Evolutionary conservation across 2,797 vertebrate genomes (phyloP), one percentile per base, ranked within the genome.

Genomic region (Tangara arthus): DNA sequence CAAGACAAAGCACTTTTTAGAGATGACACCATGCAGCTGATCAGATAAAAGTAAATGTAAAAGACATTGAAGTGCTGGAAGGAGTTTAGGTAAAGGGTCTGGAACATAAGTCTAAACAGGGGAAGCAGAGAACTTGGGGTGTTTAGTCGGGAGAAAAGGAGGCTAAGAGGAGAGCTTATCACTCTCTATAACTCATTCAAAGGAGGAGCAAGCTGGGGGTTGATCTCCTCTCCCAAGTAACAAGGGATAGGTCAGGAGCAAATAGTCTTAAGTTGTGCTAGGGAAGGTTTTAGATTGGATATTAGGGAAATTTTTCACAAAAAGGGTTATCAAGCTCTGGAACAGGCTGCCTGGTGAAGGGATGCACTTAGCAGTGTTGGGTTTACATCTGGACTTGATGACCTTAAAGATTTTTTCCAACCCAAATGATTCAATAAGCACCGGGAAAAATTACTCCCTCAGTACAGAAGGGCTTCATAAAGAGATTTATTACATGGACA

Each of bases 121-220:
- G 23, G 8, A 0, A 0, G 41, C 8, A 85, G 30, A 37, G 32
- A 82, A 13, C 13, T 17, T 23, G 28, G 14, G 10, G 3, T 59
- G 44, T 35, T 91, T 19, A 63, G 49, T 3, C 47, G 70, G 61
- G 39, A 75, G 61, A 50, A 80, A 28, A 46, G 34, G 8, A 82
- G 27, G 39, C n/a, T 82, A 2, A 79, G 34, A 30, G 42, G 26
- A 61, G 47, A 79, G 12, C 14, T 55, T 11, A 46, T 7, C 1
- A 1, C 9, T 41, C 24, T 41, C 42, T 34, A 21, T 23, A 79
- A 6, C 14, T 18, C 32, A 26, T 6, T 63, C 42, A 53, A 14
- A 66, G 15, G 42, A 60, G 42, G 1, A 49, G 30, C 0, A 1
- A 47, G 37, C 2, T 37, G 17, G 12, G 16, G 1, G 3, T 26